Evolutionary conservation across 2,888 invertebrate species (phyloP).

Genomic region (Acanthosepion lycidas): DNA sequence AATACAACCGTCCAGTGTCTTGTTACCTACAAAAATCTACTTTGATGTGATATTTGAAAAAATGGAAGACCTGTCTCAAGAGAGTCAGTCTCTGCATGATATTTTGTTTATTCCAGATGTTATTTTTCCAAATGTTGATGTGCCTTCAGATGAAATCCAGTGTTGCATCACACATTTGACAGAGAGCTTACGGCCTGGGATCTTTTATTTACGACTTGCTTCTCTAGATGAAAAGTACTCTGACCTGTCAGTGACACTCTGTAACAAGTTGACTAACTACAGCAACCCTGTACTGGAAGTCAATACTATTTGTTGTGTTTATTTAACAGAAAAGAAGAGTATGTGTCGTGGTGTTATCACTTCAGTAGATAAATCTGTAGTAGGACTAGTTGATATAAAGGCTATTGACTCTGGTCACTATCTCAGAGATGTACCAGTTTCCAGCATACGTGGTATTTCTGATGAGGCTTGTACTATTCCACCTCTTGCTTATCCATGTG

Average conservation of each 20-base stretch:
- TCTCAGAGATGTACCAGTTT: conserved; percentile 34
- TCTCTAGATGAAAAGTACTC: conserved; percentile 17
- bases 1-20: conserved; percentile 36
- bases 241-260: conserved; percentile 34
- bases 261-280: background rate
- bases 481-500: conserved; percentile 42
- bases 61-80: background rate
- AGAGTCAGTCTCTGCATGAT: background rate
- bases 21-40: conserved; percentile 36
- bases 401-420: background rate
- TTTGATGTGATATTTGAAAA: conserved; percentile 43
- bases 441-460: conserved; percentile 23
- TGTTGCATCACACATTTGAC: conserved; percentile 36
- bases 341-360: conserved; percentile 35
- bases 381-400: background rate
- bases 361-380: background rate
- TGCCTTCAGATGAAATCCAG: conserved; percentile 35
- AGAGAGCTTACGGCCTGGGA: background rate
- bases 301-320: conserved; percentile 36
- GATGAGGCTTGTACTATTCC: conserved; percentile 1
- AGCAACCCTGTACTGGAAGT: background rate
- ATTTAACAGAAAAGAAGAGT: background rate
- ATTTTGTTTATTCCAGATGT: conserved; percentile 40
- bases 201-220: conserved; percentile 38
- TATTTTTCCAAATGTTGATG: conserved; percentile 41